Conservation (phyloP, 2,888 invertebrate species). For the Lasioglossum marginatum region DNA sequence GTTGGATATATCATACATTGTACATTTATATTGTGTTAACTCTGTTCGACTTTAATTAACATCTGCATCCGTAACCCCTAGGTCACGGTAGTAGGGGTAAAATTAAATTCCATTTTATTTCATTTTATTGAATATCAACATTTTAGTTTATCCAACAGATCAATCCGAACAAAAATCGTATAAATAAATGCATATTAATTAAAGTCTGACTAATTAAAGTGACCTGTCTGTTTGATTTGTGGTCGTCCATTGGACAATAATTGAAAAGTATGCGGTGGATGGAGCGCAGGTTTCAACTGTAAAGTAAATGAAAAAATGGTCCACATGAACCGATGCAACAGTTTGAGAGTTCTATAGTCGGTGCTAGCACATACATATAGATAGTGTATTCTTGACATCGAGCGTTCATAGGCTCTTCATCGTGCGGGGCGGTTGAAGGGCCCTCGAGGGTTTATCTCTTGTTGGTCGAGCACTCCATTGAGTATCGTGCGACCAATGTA, state of each 20-base stretch:
- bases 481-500: conserved; percentile 33
- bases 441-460: conserved; percentile 44
- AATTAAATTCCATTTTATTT: no score
- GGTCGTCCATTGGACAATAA: background rate
- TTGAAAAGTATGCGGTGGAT: background rate
- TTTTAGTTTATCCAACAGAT: no score
- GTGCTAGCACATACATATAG: background rate
- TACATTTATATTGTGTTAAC: no score
- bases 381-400: conserved; percentile 6
- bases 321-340: background rate
- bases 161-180: no score
- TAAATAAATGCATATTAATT: background rate
- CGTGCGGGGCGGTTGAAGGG: conserved; percentile 18
- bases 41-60: no score
- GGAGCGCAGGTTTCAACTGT: background rate
- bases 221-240: background rate
- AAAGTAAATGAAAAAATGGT: background rate
- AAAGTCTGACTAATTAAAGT: background rate
- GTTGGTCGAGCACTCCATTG: conserved; percentile 37
- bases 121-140: no score
- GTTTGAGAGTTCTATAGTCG: conserved; percentile 2
- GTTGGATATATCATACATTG: no score
- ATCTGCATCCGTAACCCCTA: no score
- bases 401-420: conserved; percentile 40
- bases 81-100: no score